A percentile compares a stretch with the other conserved stretches of the same genome.
Evolutionary conservation across 2,113 vertebrate genomes (phyloP).

Genomic region (Syngnathoides biaculeatus): DNA sequence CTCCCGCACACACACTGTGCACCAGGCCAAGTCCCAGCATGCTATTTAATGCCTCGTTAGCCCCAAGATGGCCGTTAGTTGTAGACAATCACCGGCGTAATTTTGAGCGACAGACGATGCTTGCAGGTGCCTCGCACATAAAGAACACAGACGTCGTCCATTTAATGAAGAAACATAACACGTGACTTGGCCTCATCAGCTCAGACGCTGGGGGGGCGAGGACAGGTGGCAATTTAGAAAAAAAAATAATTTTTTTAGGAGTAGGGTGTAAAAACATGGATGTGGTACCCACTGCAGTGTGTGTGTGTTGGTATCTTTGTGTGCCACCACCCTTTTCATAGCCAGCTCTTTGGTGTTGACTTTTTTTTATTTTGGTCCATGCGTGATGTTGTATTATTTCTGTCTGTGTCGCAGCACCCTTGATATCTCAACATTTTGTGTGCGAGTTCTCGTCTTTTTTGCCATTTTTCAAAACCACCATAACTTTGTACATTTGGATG

Average conservation of each 20-base stretch:
- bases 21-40: conserved; percentile 38
- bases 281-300: not conserved
- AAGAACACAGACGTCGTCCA: not conserved
- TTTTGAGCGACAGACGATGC: conserved; percentile 39
- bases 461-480: not conserved
- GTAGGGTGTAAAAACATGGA: conserved; percentile 4
- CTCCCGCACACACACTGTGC: conserved; percentile 14
- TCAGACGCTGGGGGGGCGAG: conserved; percentile 11
- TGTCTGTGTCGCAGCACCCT: no score
- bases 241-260: no score
- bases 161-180: not conserved
- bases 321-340: not conserved
- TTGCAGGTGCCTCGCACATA: not conserved
- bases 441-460: no score
- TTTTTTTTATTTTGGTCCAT: not conserved
- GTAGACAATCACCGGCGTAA: conserved; percentile 39
- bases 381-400: not conserved
- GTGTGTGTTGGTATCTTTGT: not conserved
- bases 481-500: conserved; percentile 1
- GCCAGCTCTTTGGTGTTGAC: not conserved
- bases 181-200: not conserved
- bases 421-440: no score
- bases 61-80: conserved; percentile 51
- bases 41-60: conserved; percentile 68
- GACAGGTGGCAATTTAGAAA: conserved; percentile 27